phyloP scores from a whole-genome alignment of 2,888 invertebrate species.

The Xestia c-nigrum region DNA sequence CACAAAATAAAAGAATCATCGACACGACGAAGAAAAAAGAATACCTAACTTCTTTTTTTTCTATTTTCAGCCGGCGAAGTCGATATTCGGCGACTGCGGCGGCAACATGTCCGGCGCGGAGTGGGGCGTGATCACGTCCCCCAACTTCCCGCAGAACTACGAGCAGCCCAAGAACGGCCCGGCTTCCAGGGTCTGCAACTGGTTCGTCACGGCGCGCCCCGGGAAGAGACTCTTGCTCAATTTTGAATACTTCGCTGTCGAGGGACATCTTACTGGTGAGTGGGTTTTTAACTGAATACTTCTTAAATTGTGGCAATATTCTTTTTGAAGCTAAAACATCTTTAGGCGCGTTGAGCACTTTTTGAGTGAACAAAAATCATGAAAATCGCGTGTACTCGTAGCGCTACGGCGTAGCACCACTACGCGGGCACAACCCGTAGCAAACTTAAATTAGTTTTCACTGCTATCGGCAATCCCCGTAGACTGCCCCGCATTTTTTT shows the following conservation, averaged over 20 bases:
- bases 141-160: conserved; percentile 97
- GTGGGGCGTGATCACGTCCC: conserved; percentile 96
- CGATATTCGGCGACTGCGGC: conserved; percentile 98
- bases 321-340: background rate
- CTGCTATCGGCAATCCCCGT: no score
- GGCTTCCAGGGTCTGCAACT: conserved; percentile 98
- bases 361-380: no score
- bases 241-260: conserved; percentile 97
- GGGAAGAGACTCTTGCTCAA: conserved; percentile 97
- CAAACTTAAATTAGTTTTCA: no score
- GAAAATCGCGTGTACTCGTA: no score
- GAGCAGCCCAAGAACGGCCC: conserved; percentile 94
- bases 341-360: no score
- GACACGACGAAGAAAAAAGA: background rate
- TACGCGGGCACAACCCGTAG: no score
- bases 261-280: conserved; percentile 97
- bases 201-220: conserved; percentile 97
- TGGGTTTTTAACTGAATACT: background rate
- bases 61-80: conserved; percentile 92
- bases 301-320: background rate
- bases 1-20: background rate
- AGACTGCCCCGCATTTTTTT: no score
- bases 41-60: background rate
- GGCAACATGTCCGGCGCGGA: conserved; percentile 96
- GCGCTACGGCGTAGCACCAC: no score